phyloP scores from a whole-genome alignment of 2,888 invertebrate species.

The Andrena bucephala region DNA sequence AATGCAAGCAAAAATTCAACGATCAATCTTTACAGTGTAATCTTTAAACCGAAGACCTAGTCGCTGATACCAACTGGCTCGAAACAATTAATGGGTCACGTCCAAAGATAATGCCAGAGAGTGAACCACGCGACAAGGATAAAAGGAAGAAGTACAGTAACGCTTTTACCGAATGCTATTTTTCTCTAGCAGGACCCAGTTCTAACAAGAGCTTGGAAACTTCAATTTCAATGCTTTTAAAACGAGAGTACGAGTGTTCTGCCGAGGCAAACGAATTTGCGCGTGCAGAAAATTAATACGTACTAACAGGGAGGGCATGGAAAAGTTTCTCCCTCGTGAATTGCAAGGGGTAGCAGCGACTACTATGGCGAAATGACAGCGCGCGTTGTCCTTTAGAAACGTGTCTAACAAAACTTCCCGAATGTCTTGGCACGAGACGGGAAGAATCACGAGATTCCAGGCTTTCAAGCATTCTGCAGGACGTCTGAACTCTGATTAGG shows the following conservation, averaged over 20 bases:
- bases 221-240: neutral
- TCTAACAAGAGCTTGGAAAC: neutral
- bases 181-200: too few species aligned
- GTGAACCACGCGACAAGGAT: too few species aligned
- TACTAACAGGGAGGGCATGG: conserved; percentile 8
- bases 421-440: conserved; percentile 45
- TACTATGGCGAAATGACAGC: conserved; percentile 28
- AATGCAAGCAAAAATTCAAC: too few species aligned
- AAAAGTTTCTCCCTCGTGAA: conserved; percentile 2
- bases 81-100: too few species aligned
- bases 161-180: too few species aligned
- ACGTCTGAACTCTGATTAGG: conserved; percentile 64
- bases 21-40: too few species aligned
- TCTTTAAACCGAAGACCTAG: too few species aligned
- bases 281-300: conserved; percentile 27
- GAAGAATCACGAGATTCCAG: conserved; percentile 47
- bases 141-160: too few species aligned
- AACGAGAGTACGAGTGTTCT: neutral
- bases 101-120: too few species aligned
- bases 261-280: conserved; percentile 6
- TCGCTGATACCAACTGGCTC: too few species aligned
- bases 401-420: conserved; percentile 42
- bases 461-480: conserved; percentile 51
- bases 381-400: conserved; percentile 47
- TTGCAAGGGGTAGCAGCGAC: conserved; percentile 20